phyloP scores from a whole-genome alignment of 2,888 invertebrate genomes.

The Tetragonisca angustula region DNA sequence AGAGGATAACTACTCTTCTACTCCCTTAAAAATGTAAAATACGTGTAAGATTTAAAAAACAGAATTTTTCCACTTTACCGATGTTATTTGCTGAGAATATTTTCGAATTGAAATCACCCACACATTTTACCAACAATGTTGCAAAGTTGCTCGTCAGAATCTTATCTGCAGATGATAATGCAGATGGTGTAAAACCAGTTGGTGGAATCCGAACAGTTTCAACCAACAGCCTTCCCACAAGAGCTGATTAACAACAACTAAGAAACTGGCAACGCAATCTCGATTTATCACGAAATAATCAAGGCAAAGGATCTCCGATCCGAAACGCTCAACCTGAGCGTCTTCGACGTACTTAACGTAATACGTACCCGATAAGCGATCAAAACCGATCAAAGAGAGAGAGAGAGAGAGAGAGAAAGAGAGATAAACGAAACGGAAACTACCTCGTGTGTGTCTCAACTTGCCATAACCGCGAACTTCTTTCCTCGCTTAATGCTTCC shows the following conservation, averaged over 20 bases:
- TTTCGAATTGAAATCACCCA: background rate
- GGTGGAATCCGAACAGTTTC: too few species aligned
- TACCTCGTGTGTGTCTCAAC: slow-evolving; percentile 6
- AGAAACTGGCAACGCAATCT: slow-evolving; percentile 20
- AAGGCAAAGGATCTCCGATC: slow-evolving; percentile 10
- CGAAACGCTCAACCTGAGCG: background rate
- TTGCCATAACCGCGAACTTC: slow-evolving; percentile 56
- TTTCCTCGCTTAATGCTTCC: slow-evolving; percentile 56
- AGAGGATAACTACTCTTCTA: background rate
- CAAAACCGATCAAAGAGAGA: background rate
- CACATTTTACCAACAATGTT: background rate
- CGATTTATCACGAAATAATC: slow-evolving; percentile 41
- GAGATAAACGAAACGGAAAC: background rate
- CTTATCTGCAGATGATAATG: too few species aligned
- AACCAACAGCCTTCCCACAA: too few species aligned
- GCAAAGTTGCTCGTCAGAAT: background rate
- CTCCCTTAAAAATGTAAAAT: background rate
- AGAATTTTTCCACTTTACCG: background rate
- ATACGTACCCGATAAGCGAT: background rate
- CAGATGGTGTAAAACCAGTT: too few species aligned
- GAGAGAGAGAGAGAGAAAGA: background rate
- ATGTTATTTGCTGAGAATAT: background rate
- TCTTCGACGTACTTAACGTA: slow-evolving; percentile 11
- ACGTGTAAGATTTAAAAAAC: background rate
- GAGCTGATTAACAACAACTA: slow-evolving; percentile 23